These are phyloP conservation scores for Calyptomena viridis DNA, from an alignment of 2,113 vertebrate species.

Conservation along the genomic window DNA sequence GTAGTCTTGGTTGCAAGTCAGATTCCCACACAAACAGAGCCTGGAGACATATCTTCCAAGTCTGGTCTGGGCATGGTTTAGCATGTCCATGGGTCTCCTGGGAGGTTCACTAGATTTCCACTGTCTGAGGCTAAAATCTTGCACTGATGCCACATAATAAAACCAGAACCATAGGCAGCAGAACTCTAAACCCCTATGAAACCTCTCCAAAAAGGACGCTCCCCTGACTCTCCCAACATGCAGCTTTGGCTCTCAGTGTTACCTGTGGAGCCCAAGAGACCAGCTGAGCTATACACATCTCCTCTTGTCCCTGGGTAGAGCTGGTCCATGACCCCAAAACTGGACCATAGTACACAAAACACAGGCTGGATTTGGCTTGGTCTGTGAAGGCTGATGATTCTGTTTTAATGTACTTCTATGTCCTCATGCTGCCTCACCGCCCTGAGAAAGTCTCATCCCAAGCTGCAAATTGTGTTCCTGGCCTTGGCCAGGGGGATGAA, in stretches of 20 bases:
- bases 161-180: not conserved
- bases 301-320: not conserved
- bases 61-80: not conserved
- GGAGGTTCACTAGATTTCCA: not conserved
- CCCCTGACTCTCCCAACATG: fast-evolving
- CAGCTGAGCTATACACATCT: not conserved
- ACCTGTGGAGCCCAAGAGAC: fast-evolving
- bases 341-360: fast-evolving
- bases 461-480: not conserved
- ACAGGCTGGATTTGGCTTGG: not conserved
- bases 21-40: not conserved
- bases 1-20: not conserved
- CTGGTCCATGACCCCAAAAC: not conserved
- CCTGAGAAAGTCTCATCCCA: not conserved
- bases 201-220: not conserved
- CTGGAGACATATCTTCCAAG: not conserved
- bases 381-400: not conserved
- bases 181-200: not conserved
- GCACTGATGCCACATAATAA: fast-evolving
- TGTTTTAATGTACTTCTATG: not conserved
- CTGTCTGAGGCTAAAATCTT: not conserved
- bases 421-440: not conserved
- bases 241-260: not conserved
- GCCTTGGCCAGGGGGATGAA: not conserved
- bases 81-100: not conserved